A percentile compares a stretch with the other conserved stretches of the same genome.
These are phyloP conservation scores for Anoplolepis gracilipes DNA, from an alignment of 1,140 invertebrate genomes.

Conservation along the genomic window DNA sequence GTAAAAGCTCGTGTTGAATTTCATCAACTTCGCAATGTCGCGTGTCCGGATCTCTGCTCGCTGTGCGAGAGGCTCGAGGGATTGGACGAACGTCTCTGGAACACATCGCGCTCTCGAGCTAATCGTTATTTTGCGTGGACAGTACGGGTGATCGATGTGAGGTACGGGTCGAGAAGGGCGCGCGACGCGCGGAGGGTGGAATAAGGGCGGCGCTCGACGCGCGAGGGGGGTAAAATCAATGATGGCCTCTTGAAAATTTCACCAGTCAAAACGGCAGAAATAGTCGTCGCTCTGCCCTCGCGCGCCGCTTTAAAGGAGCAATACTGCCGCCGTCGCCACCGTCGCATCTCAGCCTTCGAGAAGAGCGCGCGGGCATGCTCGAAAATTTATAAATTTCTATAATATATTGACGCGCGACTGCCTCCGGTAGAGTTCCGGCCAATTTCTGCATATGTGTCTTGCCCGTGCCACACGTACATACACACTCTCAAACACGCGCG, in stretches of 20 bases:
- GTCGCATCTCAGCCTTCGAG: conserved; percentile 37
- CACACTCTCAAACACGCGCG: neutral
- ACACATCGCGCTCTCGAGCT: conserved; percentile 69
- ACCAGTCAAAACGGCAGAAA: conserved; percentile 79
- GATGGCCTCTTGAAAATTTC: conserved; percentile 80
- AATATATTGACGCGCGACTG: conserved; percentile 72
- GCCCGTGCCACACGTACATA: neutral
- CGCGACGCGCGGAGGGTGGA: conserved; percentile 69
- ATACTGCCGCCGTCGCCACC: conserved; percentile 22
- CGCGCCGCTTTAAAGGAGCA: conserved; percentile 69
- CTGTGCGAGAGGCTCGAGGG: conserved; percentile 12
- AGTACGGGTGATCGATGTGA: conserved; percentile 75
- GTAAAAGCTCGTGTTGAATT: conserved; percentile 19
- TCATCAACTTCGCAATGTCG: conserved; percentile 22
- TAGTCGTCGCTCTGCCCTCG: conserved; percentile 71
- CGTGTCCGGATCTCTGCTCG: conserved; percentile 21
- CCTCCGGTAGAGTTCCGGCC: conserved; percentile 41
- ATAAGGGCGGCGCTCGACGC: conserved; percentile 74
- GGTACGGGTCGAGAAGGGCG: conserved; percentile 72
- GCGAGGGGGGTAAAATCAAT: conserved; percentile 78
- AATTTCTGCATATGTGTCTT: conserved; percentile 59
- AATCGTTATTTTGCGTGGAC: conserved; percentile 77
- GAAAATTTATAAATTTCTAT: conserved; percentile 79
- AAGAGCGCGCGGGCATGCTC: conserved; percentile 40
- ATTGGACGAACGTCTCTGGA: conserved; percentile 55